Base-by-base conservation (phyloP, 64 coral and sea anemone species). In the Cladopsammia gracilis region DNA sequence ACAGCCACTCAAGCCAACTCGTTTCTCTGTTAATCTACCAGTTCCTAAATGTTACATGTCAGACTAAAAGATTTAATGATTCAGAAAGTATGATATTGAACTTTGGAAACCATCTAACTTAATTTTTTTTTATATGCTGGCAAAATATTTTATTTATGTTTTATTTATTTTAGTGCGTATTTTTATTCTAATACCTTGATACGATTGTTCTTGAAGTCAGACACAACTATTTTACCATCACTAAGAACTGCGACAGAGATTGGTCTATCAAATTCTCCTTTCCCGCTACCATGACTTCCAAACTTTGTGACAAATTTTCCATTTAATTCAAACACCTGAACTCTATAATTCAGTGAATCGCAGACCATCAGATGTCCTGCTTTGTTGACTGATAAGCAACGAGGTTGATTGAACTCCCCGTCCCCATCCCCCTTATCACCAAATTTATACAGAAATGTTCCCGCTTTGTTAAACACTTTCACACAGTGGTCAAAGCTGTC, bases 271-370 rank as follows among this genome's bases (percentile, higher is more conserved):
- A 82, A 90, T 15, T 90, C 76, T 16, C 77, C 77, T 42, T 62
- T 68, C 8, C 89, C 89, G 69, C 48, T 34, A 19, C 89, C 77
- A 12, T 77, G 65, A 19, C 61, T 59, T 20, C 89, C 77, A 82
- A 90, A 90, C 14, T 76, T 69, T 48, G 78, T 90, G 16, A 90
- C 48, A 59, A 76, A 90, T 62, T 90, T 70, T 0, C 89, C 89
- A n/a, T 90, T 90, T 48, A 90, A 16, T 19, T 90, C 77, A 51
- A 90, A 82, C 54, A 90, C 78, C 64, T 90, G 89, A 70, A 90
- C 72, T 15, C 89, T 62, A 25, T 90, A 51, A 72, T 90, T 90
- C 25, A 70, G 62, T 70, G 70, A 70, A 72, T 90, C 89, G 57
- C 89, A 90, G 20, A 90, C 60, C 20, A 90, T 70, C 25, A 90